Percentiles rank a stretch among this genome's conserved stretches.
Evolutionary conservation across 2,888 invertebrate species (phyloP).

Genomic region (Globia sparganii): DNA sequence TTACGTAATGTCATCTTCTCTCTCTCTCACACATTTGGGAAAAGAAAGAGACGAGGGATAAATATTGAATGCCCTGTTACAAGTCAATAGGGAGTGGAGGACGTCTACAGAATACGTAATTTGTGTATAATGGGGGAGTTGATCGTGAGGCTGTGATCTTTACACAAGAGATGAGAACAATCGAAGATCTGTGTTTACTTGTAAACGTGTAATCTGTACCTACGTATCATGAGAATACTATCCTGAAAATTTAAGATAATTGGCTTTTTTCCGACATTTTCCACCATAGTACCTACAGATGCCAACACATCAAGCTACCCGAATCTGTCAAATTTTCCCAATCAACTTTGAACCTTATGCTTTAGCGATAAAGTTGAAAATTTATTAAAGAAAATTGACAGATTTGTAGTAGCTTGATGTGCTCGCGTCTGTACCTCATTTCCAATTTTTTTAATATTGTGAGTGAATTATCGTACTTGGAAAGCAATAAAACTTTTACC

Average conservation of each 20-base stretch:
- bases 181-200: conserved; percentile 23
- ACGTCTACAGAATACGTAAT: conserved; percentile 59
- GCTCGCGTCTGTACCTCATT: too few species aligned
- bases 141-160: conserved; percentile 37
- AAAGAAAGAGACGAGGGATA: conserved; percentile 31
- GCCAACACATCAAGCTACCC: too few species aligned
- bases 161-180: conserved; percentile 26
- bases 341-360: too few species aligned
- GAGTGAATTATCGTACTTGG: background rate
- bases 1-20: conserved; percentile 47
- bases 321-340: too few species aligned
- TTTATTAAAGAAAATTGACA: too few species aligned
- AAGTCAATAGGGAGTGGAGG: conserved; percentile 58
- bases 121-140: conserved; percentile 38
- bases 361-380: too few species aligned
- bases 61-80: conserved; percentile 59
- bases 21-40: conserved; percentile 29
- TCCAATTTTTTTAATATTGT: background rate
- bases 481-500: background rate
- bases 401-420: too few species aligned
- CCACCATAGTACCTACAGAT: too few species aligned
- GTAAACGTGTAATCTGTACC: conserved; percentile 13
- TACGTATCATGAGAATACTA: background rate
- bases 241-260: background rate
- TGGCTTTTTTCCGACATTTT: background rate